Evolutionary conservation across 2,888 invertebrate genomes (phyloP).

Genomic region (Caenorhabditis becei): DNA sequence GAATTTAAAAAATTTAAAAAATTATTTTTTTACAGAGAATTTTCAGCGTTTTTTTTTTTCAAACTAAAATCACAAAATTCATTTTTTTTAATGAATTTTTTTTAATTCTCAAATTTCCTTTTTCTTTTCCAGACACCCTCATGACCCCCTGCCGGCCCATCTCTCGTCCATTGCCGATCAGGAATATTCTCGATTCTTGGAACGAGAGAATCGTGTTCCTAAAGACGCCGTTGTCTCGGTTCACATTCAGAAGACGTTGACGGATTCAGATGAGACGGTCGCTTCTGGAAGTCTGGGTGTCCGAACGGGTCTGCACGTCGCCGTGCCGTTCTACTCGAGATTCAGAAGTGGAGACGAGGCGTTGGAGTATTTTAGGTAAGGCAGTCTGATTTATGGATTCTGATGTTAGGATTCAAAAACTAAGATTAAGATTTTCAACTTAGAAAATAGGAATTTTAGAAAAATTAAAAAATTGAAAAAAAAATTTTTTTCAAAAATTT

Average conservation of each 20-base stretch:
- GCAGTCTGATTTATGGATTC: neutral
- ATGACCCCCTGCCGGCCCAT: constrained; percentile 31
- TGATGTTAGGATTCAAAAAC: neutral
- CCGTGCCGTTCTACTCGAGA: constrained; percentile 73
- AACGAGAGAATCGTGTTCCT: constrained; percentile 66
- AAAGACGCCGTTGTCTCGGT: constrained; percentile 71
- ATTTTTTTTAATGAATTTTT: neutral
- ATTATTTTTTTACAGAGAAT: too few species aligned
- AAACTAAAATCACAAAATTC: neutral
- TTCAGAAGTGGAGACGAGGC: constrained; percentile 73
- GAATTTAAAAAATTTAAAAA: too few species aligned
- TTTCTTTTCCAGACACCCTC: constrained; percentile 36
- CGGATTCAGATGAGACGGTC: constrained; percentile 71
- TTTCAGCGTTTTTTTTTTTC: neutral
- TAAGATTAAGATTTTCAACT: constrained; percentile 1
- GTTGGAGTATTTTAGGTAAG: constrained; percentile 71
- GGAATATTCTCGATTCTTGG: constrained; percentile 73
- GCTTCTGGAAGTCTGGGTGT: constrained; percentile 74
- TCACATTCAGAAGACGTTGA: constrained; percentile 59
- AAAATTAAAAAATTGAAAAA: neutral
- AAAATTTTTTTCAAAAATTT: neutral
- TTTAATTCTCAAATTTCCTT: neutral
- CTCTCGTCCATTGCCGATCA: constrained; percentile 50
- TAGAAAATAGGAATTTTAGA: neutral
- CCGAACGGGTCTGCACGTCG: constrained; percentile 74